phyloP scores from a whole-genome alignment of 2,113 vertebrate species.

The Alethe diademata region DNA sequence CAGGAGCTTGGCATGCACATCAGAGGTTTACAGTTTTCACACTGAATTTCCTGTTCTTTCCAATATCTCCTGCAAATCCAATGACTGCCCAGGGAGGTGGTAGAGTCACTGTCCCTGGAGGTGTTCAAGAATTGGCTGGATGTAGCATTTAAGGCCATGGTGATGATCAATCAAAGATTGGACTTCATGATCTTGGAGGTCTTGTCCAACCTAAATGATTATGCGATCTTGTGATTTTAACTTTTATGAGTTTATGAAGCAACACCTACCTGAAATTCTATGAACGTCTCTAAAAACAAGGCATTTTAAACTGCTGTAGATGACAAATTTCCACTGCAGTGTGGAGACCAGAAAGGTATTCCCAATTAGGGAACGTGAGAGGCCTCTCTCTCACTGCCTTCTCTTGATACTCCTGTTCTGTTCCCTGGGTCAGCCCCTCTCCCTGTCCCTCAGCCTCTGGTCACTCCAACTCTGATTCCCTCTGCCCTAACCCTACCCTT shows the following conservation, averaged over 20 bases:
- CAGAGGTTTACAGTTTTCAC: not conserved
- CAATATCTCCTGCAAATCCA: not conserved
- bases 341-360: too few relatives aligned
- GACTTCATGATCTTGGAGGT: not conserved
- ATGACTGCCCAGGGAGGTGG: not conserved
- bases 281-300: not conserved
- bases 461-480: too few relatives aligned
- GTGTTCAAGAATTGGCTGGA: not conserved
- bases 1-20: not conserved
- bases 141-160: not conserved
- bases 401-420: too few relatives aligned
- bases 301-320: not conserved
- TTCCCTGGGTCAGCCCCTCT: too few relatives aligned
- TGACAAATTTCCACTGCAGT: not conserved
- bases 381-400: too few relatives aligned
- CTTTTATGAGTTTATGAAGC: not conserved
- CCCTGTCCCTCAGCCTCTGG: too few relatives aligned
- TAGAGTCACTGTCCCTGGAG: not conserved
- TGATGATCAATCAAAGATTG: not conserved
- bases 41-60: not conserved
- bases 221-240: not conserved
- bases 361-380: too few relatives aligned
- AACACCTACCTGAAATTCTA: not conserved
- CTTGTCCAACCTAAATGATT: not conserved
- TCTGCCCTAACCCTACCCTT: too few relatives aligned